phyloP scores from a whole-genome alignment of 2,888 invertebrate genomes.

The Dasysyrphus albostriatus region DNA sequence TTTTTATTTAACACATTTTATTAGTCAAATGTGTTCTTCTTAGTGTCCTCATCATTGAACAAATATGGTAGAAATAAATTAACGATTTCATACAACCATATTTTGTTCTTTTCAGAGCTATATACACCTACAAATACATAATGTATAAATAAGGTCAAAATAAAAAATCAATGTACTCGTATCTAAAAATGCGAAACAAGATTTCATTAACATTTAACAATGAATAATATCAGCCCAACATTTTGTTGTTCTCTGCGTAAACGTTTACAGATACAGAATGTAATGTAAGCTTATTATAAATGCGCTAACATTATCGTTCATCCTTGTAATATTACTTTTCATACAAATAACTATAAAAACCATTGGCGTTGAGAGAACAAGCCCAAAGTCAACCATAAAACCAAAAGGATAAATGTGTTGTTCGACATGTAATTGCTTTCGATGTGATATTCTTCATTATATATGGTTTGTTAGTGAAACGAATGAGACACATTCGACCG shows the following conservation, averaged over 20 bases:
- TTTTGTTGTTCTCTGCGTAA: not conserved
- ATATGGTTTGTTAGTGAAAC: constrained; percentile 8
- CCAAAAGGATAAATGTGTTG: constrained; percentile 19
- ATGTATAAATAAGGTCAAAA: not conserved
- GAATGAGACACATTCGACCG: not conserved
- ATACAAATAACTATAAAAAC: constrained; percentile 2
- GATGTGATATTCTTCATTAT: constrained; percentile 4
- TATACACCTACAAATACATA: no score
- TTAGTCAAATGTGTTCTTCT: no score
- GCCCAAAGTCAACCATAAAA: constrained; percentile 29
- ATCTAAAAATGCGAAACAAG: not conserved
- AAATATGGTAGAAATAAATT: no score
- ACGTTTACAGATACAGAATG: not conserved
- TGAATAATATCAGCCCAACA: not conserved
- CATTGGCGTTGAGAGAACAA: not conserved
- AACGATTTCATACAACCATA: not conserved
- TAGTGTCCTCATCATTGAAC: no score
- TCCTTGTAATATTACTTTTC: constrained; percentile 24
- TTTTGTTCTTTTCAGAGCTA: not conserved
- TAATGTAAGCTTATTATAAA: constrained; percentile 1
- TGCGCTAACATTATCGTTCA: constrained; percentile 5
- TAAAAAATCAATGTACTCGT: constrained; percentile 13
- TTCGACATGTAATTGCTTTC: constrained; percentile 21
- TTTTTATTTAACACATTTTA: no score
- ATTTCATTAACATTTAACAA: constrained; percentile 22